Base-by-base conservation (phyloP, 2,113 vertebrate genomes). In the Brienomyrus brachyistius region DNA sequence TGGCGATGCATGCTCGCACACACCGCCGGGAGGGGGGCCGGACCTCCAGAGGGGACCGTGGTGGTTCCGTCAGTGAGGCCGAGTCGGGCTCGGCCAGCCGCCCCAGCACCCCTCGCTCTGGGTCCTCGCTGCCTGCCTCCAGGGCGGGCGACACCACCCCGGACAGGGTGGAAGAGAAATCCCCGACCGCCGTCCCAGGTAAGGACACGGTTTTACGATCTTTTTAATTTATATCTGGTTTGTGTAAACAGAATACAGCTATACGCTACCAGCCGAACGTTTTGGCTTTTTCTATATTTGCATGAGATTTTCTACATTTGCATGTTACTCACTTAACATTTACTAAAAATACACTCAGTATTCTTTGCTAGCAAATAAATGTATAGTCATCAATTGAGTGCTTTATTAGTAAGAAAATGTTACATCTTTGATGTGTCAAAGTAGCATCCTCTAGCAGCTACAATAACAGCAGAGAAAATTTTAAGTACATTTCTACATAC, bases 1-100 rank as follows among this genome's bases (percentile, higher is more conserved):
- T 99, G 97, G 96, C 97, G 59, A 96, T 99, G 91, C 98, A 99
- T 93, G 97, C 97, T 0, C 96, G 98, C 0, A 97, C 97, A 91
- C 98, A 99, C 93, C 97, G 97, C 17, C 97, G 95, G 92, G 96
- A 96, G 0, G 96, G 96, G 1, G 95, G 96, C 9, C 95, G 95
- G 0, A 94, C 95, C 3, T 94, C 96, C 91, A 97, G 96, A 0
- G 95, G 97, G 10, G 86, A 88, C 31, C 52, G 35, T 2, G 52
- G 8, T 10, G 56, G 54, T 47, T 98, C 96, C 10, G 96, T 95
- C 94, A 97, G 97, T 0, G 98, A 99, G 91, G 90, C 96, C 89
- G 98, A 99, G 89, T 98, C 96, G 0, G 96, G 96, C 0, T 97
- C 96, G 0, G 96, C 95, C 17, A 97, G 97, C 0, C 95, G 96